A percentile compares a stretch with the other conserved stretches of the same genome.
These are phyloP conservation scores for Jaculus jaculus DNA, from an alignment of 2,113 vertebrate genomes.

Conservation along the genomic window DNA sequence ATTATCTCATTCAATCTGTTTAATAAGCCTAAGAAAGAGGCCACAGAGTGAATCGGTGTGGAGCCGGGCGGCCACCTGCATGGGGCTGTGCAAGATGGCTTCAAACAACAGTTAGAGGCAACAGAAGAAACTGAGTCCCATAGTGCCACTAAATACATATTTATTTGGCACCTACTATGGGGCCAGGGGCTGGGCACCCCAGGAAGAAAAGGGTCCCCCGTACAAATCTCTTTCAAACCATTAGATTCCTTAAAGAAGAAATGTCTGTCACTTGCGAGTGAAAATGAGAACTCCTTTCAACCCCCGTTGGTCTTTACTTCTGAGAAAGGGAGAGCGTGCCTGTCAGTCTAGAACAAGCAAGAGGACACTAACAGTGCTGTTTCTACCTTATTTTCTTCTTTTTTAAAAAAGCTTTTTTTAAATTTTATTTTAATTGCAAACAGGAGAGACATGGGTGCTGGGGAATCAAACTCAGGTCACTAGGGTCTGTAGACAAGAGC, in stretches of 20 bases:
- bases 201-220: not conserved
- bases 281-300: not conserved
- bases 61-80: not conserved
- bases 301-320: not conserved
- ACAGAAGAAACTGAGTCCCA: not conserved
- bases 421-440: too few relatives aligned
- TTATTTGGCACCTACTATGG: not conserved
- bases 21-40: not conserved
- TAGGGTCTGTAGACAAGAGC: too few relatives aligned
- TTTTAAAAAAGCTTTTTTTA: too few relatives aligned
- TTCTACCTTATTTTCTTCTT: constrained; percentile 16
- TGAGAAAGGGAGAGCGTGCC: not conserved
- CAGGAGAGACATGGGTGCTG: too few relatives aligned
- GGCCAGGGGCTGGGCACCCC: not conserved
- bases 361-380: not conserved
- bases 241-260: not conserved
- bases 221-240: not conserved
- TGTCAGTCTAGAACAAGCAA: not conserved
- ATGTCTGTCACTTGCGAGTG: not conserved
- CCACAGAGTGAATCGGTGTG: not conserved
- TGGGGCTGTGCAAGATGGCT: not conserved
- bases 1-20: not conserved
- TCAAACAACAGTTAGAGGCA: not conserved
- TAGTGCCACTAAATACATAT: not conserved
- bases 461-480: too few relatives aligned